Conservation (phyloP, 2,113 vertebrate species). For the Tringa solitaria region DNA sequence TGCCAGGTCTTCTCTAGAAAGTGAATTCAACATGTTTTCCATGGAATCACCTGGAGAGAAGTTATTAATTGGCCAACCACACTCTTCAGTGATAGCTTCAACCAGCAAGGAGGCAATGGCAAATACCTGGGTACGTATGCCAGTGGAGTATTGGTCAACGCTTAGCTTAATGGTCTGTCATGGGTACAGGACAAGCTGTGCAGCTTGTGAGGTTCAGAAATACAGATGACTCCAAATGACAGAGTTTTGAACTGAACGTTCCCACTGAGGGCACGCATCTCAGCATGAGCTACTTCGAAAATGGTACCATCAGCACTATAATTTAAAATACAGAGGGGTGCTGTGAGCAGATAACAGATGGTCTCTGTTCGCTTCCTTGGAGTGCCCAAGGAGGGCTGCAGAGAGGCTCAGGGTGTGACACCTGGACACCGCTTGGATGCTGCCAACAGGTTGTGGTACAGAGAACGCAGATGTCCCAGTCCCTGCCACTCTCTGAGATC, state of each 20-base stretch:
- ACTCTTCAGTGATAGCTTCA: neutral
- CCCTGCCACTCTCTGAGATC: neutral
- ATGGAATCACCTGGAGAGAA: neutral
- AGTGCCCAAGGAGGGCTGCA: neutral
- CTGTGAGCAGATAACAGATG: neutral
- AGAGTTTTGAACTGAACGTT: neutral
- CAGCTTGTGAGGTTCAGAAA: neutral
- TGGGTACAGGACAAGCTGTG: neutral
- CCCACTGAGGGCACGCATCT: rapidly evolving
- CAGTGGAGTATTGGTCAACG: neutral
- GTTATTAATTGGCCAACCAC: neutral
- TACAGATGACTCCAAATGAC: neutral
- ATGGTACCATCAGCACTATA: rapidly evolving
- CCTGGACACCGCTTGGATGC: neutral
- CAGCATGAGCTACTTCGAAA: neutral
- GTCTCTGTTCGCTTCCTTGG: neutral
- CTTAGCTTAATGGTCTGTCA: neutral
- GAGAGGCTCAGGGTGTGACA: neutral
- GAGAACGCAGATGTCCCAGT: neutral
- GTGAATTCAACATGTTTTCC: neutral
- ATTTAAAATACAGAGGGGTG: neutral
- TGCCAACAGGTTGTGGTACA: neutral
- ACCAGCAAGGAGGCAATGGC: neutral
- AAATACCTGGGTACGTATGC: neutral
- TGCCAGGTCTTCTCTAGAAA: neutral